Percentiles rank a stretch among this genome's conserved stretches.
Evolutionary conservation across 35 echinoderm and acorn worm species (phyloP).

Genomic region (Chiridota heheva): DNA sequence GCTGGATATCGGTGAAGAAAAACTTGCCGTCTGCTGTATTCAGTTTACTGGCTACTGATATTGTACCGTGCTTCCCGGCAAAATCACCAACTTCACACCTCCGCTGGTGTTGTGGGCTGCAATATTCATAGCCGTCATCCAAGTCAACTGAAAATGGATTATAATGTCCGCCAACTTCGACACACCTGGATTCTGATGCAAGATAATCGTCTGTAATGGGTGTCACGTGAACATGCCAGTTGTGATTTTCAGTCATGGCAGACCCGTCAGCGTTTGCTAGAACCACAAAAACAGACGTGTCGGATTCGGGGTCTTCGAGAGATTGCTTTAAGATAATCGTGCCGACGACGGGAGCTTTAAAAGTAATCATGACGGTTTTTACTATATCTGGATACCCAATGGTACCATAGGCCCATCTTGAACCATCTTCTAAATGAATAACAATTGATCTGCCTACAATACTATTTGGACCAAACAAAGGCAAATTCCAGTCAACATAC

Average conservation of each 20-base stretch:
- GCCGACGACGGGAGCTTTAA: conserved; percentile 69
- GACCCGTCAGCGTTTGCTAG: conserved; percentile 74
- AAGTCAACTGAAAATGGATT: conserved; percentile 84
- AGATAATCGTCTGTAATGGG: conserved; percentile 64
- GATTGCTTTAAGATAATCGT: conserved; percentile 78
- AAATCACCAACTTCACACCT: conserved; percentile 94
- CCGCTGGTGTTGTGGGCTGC: conserved; percentile 49
- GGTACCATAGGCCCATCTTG: conserved; percentile 70
- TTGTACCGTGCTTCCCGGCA: conserved; percentile 64
- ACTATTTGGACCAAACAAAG: conserved; percentile 82
- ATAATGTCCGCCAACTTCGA: conserved; percentile 60
- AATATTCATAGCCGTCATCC: conserved; percentile 54
- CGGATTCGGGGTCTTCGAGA: conserved; percentile 66
- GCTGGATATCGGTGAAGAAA: conserved; percentile 80
- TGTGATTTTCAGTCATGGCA: conserved; percentile 49
- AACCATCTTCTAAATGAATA: conserved; percentile 59
- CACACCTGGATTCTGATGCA: conserved; percentile 40
- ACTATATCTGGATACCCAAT: conserved; percentile 75
- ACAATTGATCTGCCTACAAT: conserved; percentile 78
- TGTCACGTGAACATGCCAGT: conserved; percentile 86
- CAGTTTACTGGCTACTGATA: conserved; percentile 48
- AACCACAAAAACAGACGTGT: conserved; percentile 82
- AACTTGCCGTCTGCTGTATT: conserved; percentile 55
- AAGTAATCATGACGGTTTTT: conserved; percentile 66
- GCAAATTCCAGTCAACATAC: conserved; percentile 84